Conservation (phyloP, 1,140 invertebrate genomes). For the Eriocheir sinensis region DNA sequence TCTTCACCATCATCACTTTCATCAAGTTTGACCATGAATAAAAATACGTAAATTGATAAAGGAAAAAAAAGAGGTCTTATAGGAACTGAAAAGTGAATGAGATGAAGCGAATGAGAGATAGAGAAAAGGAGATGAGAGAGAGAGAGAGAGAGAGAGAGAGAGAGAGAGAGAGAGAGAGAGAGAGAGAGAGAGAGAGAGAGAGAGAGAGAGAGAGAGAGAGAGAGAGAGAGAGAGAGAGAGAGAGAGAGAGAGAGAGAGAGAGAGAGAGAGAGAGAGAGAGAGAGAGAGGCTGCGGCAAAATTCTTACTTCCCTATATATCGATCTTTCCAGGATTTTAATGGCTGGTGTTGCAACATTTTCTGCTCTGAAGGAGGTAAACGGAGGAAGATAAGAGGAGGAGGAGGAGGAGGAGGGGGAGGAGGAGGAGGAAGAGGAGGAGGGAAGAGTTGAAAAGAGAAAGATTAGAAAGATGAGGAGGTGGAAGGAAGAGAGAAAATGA, state of each 20-base stretch:
- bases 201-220: background rate
- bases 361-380: background rate
- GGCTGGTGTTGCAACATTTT: background rate
- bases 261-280: too few relatives aligned
- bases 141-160: too few relatives aligned
- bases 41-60: too few relatives aligned
- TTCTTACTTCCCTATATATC: background rate
- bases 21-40: too few relatives aligned
- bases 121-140: too few relatives aligned
- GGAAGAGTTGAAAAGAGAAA: background rate
- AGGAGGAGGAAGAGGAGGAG: background rate
- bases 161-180: background rate
- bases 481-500: too few relatives aligned
- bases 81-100: slow-evolving; percentile 7
- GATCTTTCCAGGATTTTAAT: background rate
- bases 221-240: background rate
- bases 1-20: too few relatives aligned
- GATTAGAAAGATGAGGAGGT: too few relatives aligned
- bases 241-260: background rate
- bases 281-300: background rate
- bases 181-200: background rate
- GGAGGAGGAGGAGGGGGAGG: too few relatives aligned
- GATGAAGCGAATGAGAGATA: too few relatives aligned
- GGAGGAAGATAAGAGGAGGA: background rate
- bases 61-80: background rate